Evolutionary conservation across 37 sponge, comb jelly and placozoan species (phyloP), one percentile per base, ranked within the genome.

Genomic region (Cliona cf. orientalis): DNA sequence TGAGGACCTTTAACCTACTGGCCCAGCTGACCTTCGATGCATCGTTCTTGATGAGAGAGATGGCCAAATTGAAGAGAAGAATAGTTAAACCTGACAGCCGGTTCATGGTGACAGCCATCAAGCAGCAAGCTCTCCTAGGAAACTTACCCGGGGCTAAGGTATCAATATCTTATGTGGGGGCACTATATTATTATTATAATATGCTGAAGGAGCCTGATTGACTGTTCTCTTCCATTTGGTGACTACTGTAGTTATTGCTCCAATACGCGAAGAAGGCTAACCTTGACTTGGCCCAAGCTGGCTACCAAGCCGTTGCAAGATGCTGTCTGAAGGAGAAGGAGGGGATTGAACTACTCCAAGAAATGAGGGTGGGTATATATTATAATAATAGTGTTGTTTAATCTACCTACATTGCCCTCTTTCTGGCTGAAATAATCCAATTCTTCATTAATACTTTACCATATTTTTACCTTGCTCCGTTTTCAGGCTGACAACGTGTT

Each of bases 1-100:
- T 85, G 3, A 65, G 57, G 0, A 84, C 82, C 21, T 85, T 90
- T 25, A 59, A 90, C 71, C 42, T 84, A 7, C 66, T 90, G 0
- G 35, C 44, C 37, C 56, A 55, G 4, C 33, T 86, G 35, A 76
- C 46, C 14, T 44, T 63, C 0, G 69, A 67, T 45, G 40, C 74
- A 29, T 49, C 26, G 43, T 40, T 66, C 63, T 23, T 88, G 29
- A 55, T 80, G 77, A 62, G 32, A 2, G 32, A 49, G 6, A 69
- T 79, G 68, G 44, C 64, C 69, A 56, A 71, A 62, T 32, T 57
- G 23, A 68, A 45, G 9, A n/a, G n/a, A n/a, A n/a, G n/a, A n/a
- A n/a, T n/a, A n/a, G 66, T 81, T 4, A 56, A 32, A 2, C 66
- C 75, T 69, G 88, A 88, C 21, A 23, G 17, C 3, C 44, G 31